These are phyloP conservation scores for Loxodonta africana DNA, from an alignment of 2,113 vertebrate species.

Conservation along the genomic window DNA sequence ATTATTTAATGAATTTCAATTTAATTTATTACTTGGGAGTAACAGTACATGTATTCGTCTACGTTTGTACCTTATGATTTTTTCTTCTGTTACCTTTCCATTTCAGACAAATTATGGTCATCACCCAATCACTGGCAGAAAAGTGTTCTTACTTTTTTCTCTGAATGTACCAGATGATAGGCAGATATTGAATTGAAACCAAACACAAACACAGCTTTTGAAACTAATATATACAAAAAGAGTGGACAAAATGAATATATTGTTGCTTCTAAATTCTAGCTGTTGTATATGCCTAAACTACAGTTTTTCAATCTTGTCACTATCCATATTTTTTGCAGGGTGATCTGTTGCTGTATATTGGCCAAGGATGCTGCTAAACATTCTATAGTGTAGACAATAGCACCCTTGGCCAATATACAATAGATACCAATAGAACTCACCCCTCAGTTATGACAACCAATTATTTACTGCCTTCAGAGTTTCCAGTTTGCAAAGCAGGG, in stretches of 20 bases:
- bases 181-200: slow-evolving; percentile 6
- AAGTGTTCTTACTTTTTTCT: neutral
- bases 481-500: neutral
- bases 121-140: neutral
- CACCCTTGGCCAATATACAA: neutral
- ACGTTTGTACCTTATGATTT: neutral
- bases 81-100: neutral
- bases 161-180: neutral
- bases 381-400: neutral
- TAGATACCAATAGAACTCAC: neutral
- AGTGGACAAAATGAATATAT: neutral
- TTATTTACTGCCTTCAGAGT: neutral
- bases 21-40: neutral
- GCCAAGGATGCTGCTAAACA: neutral
- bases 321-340: neutral
- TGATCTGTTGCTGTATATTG: neutral
- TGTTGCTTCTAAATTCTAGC: neutral
- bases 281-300: neutral
- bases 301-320: neutral
- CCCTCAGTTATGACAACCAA: neutral
- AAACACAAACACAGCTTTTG: neutral
- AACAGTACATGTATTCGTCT: neutral
- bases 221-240: neutral
- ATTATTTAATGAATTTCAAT: slow-evolving; percentile 13
- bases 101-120: neutral